Conservation (phyloP, 1,140 invertebrate species). For the Cydia pomonella region DNA sequence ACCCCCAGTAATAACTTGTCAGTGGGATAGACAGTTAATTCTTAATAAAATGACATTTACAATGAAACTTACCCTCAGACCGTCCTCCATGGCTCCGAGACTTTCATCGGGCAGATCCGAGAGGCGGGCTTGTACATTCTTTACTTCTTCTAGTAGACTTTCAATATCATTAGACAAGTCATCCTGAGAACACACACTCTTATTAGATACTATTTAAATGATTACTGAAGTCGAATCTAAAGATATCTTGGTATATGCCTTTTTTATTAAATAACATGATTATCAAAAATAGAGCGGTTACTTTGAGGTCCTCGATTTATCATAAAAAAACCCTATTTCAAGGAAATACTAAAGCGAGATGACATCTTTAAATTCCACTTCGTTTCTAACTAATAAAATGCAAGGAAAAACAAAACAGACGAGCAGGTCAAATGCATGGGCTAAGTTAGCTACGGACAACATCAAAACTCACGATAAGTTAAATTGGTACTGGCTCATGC, state of each 20-base stretch:
- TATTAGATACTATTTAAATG: constrained; percentile 60
- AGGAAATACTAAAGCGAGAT: background rate
- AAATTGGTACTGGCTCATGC: constrained; percentile 40
- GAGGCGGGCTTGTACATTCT: constrained; percentile 84
- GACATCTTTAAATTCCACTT: constrained; percentile 46
- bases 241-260: constrained; percentile 39
- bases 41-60: constrained; percentile 50
- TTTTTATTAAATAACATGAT: too few species aligned
- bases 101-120: constrained; percentile 85
- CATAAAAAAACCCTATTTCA: background rate
- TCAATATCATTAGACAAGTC: constrained; percentile 84
- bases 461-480: constrained; percentile 49
- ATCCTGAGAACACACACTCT: constrained; percentile 82
- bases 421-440: constrained; percentile 44
- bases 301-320: background rate
- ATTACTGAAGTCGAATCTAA: constrained; percentile 34
- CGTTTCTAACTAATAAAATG: constrained; percentile 36
- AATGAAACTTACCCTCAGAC: constrained; percentile 84
- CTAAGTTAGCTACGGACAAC: constrained; percentile 55
- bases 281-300: too few species aligned
- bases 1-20: constrained; percentile 32
- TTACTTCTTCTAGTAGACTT: constrained; percentile 83
- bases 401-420: constrained; percentile 40
- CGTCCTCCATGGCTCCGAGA: constrained; percentile 85
- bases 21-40: constrained; percentile 43